phyloP scores from a whole-genome alignment of 1,140 invertebrate genomes.

The Rhyzopertha dominica region DNA sequence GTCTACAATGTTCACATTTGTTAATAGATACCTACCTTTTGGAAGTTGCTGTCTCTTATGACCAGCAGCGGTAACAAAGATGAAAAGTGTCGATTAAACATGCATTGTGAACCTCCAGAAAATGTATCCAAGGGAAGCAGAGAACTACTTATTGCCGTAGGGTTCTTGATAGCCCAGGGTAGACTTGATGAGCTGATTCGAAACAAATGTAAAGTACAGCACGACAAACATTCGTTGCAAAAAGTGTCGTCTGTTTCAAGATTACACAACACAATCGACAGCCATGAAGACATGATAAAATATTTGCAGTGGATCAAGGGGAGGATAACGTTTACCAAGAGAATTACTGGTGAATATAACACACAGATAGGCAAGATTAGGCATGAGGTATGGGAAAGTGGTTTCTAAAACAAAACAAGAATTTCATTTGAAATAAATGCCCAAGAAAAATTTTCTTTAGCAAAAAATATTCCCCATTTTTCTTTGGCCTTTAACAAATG shows the following conservation, averaged over 20 bases:
- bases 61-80: not conserved
- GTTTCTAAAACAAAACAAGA: not conserved
- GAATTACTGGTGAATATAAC: constrained; percentile 5
- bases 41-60: constrained; percentile 15
- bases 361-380: constrained; percentile 5
- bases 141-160: constrained; percentile 19
- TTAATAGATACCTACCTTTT: constrained; percentile 18
- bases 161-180: constrained; percentile 12
- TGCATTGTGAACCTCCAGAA: constrained; percentile 16
- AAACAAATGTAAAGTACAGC: constrained; percentile 8
- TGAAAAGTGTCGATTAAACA: constrained; percentile 9
- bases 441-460: not conserved
- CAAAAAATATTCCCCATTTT: constrained; percentile 1
- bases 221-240: constrained; percentile 4
- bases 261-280: not conserved
- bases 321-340: constrained; percentile 12
- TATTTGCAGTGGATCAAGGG: constrained; percentile 14
- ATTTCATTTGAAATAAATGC: not conserved
- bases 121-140: constrained; percentile 16
- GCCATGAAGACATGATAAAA: constrained; percentile 11
- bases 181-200: constrained; percentile 4
- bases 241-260: not conserved
- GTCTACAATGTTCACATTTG: not conserved
- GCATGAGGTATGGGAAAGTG: constrained; percentile 8
- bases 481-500: not conserved